Conservation (phyloP, 2,113 vertebrate genomes). For the Eurypyga helias region DNA sequence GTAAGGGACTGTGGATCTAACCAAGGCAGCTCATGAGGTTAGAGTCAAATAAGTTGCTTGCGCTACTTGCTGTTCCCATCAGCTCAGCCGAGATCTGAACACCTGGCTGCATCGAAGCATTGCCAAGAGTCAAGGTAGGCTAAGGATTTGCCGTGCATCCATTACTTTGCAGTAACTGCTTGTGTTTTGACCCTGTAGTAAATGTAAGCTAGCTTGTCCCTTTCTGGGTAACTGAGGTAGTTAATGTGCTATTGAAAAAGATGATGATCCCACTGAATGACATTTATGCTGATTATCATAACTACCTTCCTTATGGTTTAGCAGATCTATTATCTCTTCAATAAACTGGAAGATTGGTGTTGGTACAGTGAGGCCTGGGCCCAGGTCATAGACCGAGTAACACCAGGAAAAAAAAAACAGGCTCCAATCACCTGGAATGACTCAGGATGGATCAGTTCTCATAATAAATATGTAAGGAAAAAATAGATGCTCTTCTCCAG, state of each 20-base stretch:
- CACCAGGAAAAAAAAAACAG: background rate
- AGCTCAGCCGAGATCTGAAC: background rate
- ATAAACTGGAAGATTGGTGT: background rate
- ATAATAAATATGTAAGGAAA: background rate
- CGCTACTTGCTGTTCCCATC: background rate
- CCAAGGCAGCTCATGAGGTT: background rate
- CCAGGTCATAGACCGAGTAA: background rate
- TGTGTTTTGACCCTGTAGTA: background rate
- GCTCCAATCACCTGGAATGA: background rate
- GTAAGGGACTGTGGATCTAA: background rate
- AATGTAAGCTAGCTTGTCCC: background rate
- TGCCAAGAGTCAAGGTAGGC: background rate
- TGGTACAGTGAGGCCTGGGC: fast-evolving
- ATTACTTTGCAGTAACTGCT: background rate
- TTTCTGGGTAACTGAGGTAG: background rate
- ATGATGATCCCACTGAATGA: background rate
- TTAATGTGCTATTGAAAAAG: background rate
- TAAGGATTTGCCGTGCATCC: background rate
- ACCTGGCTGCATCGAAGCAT: background rate
- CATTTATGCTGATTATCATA: background rate
- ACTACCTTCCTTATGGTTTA: background rate
- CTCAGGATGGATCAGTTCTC: background rate
- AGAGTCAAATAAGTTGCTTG: background rate
- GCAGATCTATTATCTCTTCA: background rate
- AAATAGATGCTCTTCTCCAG: background rate